Conservation (phyloP, 2,888 invertebrate genomes). For the Atherix ibis region DNA sequence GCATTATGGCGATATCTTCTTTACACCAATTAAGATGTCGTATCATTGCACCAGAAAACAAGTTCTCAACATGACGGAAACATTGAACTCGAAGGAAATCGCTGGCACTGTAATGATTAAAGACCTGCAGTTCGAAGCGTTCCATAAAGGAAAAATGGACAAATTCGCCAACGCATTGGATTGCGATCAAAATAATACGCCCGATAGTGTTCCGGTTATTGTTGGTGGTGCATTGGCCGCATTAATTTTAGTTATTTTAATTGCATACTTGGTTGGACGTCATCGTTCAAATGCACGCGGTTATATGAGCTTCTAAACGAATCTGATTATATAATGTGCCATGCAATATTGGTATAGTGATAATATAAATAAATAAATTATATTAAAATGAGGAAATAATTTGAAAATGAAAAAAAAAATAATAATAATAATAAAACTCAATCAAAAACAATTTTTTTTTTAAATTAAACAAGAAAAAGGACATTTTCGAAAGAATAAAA, state of each 20-base stretch:
- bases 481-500: too few relatives aligned
- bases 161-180: constrained; percentile 54
- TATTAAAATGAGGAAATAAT: too few relatives aligned
- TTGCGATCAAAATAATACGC: constrained; percentile 54
- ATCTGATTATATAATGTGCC: too few relatives aligned
- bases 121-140: constrained; percentile 59
- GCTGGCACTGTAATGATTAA: constrained; percentile 40
- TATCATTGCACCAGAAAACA: constrained; percentile 54
- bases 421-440: too few relatives aligned
- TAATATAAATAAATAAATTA: too few relatives aligned
- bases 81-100: constrained; percentile 12
- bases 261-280: constrained; percentile 85
- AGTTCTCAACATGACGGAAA: constrained; percentile 37
- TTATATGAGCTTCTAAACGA: constrained; percentile 72
- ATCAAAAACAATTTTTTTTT: too few relatives aligned
- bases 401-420: too few relatives aligned
- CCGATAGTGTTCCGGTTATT: constrained; percentile 91
- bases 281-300: constrained; percentile 67
- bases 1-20: constrained; percentile 39
- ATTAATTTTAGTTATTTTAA: constrained; percentile 77
- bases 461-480: too few relatives aligned
- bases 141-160: constrained; percentile 37
- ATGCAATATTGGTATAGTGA: too few relatives aligned
- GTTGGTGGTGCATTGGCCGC: constrained; percentile 88
- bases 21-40: constrained; percentile 46